These are phyloP conservation scores for Oscheius sp. DNA, from an alignment of 2,888 invertebrate species.

Conservation along the genomic window DNA sequence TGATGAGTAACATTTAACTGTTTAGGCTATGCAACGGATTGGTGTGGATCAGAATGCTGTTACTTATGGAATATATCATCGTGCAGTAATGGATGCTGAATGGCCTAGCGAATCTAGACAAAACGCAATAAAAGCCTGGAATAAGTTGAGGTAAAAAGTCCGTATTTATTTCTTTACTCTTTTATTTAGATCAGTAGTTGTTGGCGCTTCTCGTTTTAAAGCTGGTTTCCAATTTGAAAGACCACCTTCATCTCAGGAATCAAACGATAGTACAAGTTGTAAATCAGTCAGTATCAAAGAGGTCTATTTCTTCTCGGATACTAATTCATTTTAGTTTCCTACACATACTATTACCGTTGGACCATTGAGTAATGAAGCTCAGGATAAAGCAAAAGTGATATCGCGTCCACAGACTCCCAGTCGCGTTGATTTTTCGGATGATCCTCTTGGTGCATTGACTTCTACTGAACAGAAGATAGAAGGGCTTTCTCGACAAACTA, in stretches of 20 bases:
- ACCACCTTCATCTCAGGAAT: not conserved
- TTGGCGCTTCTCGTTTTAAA: slow-evolving; percentile 22
- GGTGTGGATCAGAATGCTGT: slow-evolving; percentile 95
- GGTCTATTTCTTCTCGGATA: not conserved
- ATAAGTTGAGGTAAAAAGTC: slow-evolving; percentile 35
- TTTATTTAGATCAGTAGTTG: slow-evolving; percentile 2
- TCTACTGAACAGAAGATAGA: not conserved
- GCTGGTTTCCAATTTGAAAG: slow-evolving; percentile 16
- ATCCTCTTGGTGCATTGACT: slow-evolving; percentile 19
- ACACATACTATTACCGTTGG: slow-evolving; percentile 17
- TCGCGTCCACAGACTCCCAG: not conserved
- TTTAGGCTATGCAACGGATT: slow-evolving; percentile 84
- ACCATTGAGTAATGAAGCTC: not conserved
- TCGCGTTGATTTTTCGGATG: not conserved
- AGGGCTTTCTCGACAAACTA: slow-evolving; percentile 34
- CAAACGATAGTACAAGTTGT: slow-evolving; percentile 1
- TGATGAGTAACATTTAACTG: not conserved
- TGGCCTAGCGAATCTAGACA: slow-evolving; percentile 59
- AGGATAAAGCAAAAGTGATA: not conserved
- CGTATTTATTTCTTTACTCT: not conserved
- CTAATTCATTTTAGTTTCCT: not conserved
- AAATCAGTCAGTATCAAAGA: slow-evolving; percentile 16
- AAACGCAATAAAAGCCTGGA: slow-evolving; percentile 58
- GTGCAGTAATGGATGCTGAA: slow-evolving; percentile 76
- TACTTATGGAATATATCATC: slow-evolving; percentile 88